Conservation (phyloP, 1,140 invertebrate species). For the Coptotermes formosanus region DNA sequence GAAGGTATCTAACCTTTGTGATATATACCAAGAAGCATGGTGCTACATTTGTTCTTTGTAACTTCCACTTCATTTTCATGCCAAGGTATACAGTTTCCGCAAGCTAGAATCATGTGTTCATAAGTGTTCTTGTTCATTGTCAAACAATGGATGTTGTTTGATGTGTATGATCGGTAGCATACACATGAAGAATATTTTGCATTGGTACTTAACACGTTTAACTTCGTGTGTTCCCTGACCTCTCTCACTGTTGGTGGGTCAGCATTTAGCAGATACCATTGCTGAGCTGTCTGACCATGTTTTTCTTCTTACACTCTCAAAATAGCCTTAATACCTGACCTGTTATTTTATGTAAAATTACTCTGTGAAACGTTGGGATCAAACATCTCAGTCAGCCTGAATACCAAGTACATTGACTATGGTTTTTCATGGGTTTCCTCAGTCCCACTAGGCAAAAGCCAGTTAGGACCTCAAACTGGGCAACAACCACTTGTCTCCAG, state of each 20-base stretch:
- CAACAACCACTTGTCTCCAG: too few species aligned
- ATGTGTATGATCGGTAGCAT: not conserved
- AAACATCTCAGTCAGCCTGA: too few species aligned
- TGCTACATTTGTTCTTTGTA: not conserved
- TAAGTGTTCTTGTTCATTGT: not conserved
- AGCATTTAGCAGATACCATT: not conserved
- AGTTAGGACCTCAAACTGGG: too few species aligned
- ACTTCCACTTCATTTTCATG: not conserved
- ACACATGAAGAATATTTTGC: not conserved
- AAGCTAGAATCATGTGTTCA: not conserved
- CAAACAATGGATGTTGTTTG: not conserved
- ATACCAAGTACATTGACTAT: too few species aligned
- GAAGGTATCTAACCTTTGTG: not conserved
- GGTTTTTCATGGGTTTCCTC: too few species aligned
- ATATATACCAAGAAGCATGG: conserved; percentile 2
- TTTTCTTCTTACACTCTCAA: too few species aligned
- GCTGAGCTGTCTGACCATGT: too few species aligned
- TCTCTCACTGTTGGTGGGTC: not conserved
- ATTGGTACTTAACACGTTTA: not conserved
- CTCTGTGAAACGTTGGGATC: too few species aligned
- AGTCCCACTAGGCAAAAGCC: too few species aligned
- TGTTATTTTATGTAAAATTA: too few species aligned
- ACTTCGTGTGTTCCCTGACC: not conserved
- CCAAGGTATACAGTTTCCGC: not conserved
- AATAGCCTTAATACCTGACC: too few species aligned